phyloP scores from a whole-genome alignment of 1,140 invertebrate species.

The Riptortus pedestris region DNA sequence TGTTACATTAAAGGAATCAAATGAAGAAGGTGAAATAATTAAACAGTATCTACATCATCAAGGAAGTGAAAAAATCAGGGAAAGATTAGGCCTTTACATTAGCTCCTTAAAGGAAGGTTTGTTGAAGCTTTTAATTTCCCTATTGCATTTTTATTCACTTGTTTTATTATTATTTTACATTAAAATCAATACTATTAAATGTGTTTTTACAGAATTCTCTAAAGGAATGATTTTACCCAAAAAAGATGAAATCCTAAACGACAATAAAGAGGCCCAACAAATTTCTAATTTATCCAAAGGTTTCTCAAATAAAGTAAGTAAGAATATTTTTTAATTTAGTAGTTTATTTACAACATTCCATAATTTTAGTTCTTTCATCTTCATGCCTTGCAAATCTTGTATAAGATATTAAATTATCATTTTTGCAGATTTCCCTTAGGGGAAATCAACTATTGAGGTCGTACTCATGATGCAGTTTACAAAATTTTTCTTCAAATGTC shows the following conservation, averaged over 20 bases:
- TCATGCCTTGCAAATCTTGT: too few relatives aligned
- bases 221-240: conserved; percentile 86
- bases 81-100: conserved; percentile 74
- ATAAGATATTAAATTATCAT: too few relatives aligned
- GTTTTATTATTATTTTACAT: neutral
- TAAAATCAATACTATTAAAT: neutral
- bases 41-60: conserved; percentile 78
- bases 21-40: conserved; percentile 65
- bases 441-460: too few relatives aligned
- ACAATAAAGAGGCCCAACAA: conserved; percentile 37
- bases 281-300: conserved; percentile 52
- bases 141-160: neutral
- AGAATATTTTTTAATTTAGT: conserved; percentile 6
- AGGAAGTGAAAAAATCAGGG: conserved; percentile 61
- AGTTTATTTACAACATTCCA: neutral
- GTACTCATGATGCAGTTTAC: too few relatives aligned
- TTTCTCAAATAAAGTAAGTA: conserved; percentile 48
- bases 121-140: neutral
- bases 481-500: too few relatives aligned
- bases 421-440: too few relatives aligned
- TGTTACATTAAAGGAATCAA: conserved; percentile 63
- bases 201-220: conserved; percentile 54
- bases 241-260: conserved; percentile 52
- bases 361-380: too few relatives aligned
- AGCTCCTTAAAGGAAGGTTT: conserved; percentile 70